These are phyloP conservation scores for Luscinia luscinia DNA, from an alignment of 2,797 vertebrate genomes.

Conservation along the genomic window DNA sequence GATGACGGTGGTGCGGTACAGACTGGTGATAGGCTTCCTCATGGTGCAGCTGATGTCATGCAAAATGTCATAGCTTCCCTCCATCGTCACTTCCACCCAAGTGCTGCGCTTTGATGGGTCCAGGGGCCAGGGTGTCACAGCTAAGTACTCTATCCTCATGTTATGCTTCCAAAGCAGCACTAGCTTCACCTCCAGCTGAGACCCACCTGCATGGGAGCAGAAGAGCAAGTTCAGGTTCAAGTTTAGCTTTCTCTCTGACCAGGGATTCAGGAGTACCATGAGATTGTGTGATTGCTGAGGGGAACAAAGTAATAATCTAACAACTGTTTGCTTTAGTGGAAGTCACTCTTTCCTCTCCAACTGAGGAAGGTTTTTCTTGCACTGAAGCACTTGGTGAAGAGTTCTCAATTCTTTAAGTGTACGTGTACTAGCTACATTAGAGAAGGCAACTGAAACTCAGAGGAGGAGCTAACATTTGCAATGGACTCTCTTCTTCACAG, in stretches of 20 bases:
- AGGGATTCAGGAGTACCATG: not conserved
- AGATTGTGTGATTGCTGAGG: not conserved
- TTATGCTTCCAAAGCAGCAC: conserved; percentile 98
- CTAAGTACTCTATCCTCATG: conserved; percentile 97
- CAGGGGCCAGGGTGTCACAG: conserved; percentile 91
- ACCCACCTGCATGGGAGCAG: conserved; percentile 80
- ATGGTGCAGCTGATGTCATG: conserved; percentile 98
- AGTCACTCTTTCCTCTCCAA: not conserved
- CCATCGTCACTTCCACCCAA: conserved; percentile 96
- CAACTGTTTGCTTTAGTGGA: not conserved
- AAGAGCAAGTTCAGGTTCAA: not conserved
- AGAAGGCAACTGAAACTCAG: not conserved
- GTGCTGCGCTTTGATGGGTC: conserved; percentile 87
- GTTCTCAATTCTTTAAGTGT: not conserved
- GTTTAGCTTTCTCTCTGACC: not conserved
- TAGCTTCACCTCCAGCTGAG: conserved; percentile 94
- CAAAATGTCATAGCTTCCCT: conserved; percentile 97
- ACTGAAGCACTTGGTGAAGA: not conserved
- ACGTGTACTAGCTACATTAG: not conserved
- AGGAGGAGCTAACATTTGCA: not conserved
- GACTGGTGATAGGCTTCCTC: conserved; percentile 95
- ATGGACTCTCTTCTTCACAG: not conserved
- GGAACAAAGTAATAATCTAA: not conserved
- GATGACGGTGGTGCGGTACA: conserved; percentile 95
- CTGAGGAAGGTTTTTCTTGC: not conserved